Evolutionary conservation across 2,888 invertebrate species (phyloP), one percentile per base, ranked within the genome.

Genomic region (Drosophila antonietae): DNA sequence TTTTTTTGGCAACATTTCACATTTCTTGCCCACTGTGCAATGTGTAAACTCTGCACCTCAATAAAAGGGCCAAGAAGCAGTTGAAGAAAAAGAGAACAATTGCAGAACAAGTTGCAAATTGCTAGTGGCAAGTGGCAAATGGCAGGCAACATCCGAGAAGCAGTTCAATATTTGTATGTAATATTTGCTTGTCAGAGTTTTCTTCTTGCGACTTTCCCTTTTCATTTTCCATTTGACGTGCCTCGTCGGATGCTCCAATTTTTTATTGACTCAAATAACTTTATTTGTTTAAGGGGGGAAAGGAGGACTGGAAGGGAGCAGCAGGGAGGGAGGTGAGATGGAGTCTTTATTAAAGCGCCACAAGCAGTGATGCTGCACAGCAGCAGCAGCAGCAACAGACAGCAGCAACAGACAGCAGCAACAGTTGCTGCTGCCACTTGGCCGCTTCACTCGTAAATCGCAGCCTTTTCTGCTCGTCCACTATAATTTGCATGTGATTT

Each of bases 401-500:
- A 3, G 23, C 23, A 23, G 23, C 28, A 28, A 28, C n/a, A 20
- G 43, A 14, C 46, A 14, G 46, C 37, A 49, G 39, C 43, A 28
- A 61, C 63, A 67, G 61, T 41, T 39, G 44, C 58, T n/a, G n/a
- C 51, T 12, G n/a, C 51, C 18, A 53, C 37, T 37, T 37, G 37
- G 37, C 14, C 14, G 37, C 37, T 37, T 14, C 37, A 15, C 49
- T 57, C 78, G 81, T 75, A 85, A 85, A 88, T 85, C 85, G 75
- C 83, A 70, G 77, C 47, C 59, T 39, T 39, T 39, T 49, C 49
- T 59, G 15, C 53, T 58, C 51, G 41, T 58, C 55, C 68, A 71
- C 90, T 91, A 90, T 91, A 91, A 91, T 91, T 91, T 91, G 91
- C 90, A 91, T 91, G 91, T 85, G 83, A 83, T 85, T 89, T 90